These are phyloP conservation scores for Synanthedon formicaeformis DNA, from an alignment of 2,888 invertebrate species.

Conservation along the genomic window DNA sequence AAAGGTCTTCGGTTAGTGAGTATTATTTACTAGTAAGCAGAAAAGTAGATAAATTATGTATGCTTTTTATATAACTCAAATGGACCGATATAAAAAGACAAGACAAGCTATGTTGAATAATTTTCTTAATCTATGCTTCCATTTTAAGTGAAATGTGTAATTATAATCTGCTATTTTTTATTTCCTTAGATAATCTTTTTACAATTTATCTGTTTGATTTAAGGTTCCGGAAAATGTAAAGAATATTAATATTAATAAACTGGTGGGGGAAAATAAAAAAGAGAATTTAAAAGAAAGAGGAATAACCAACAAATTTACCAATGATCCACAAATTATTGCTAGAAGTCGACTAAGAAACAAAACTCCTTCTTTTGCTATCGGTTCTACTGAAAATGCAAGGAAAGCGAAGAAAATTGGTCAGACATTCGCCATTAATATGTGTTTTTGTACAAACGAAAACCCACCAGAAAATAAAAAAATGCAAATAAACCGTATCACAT, in stretches of 20 bases:
- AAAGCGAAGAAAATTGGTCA: conserved; percentile 13
- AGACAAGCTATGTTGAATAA: too few species aligned
- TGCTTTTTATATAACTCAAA: background rate
- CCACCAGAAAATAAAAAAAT: conserved; percentile 11
- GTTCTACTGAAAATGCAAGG: background rate
- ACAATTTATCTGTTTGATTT: background rate
- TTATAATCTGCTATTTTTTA: background rate
- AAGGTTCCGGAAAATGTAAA: background rate
- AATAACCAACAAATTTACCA: background rate
- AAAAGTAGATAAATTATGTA: background rate
- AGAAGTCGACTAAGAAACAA: background rate
- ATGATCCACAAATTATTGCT: background rate
- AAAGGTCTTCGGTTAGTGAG: conserved; percentile 32
- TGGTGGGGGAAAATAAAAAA: background rate
- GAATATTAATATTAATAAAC: background rate
- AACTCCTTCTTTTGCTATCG: background rate
- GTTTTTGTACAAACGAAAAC: conserved; percentile 34
- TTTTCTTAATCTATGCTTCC: too few species aligned
- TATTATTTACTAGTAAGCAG: background rate
- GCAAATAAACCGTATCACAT: background rate
- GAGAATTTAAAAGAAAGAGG: background rate
- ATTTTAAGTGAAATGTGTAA: too few species aligned
- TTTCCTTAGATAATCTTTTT: background rate
- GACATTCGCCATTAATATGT: conserved; percentile 45
- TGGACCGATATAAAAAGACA: too few species aligned